Percentiles rank a stretch among this genome's conserved stretches.
These are phyloP conservation scores for Nowickia ferox DNA, from an alignment of 2,888 invertebrate genomes.

Conservation along the genomic window DNA sequence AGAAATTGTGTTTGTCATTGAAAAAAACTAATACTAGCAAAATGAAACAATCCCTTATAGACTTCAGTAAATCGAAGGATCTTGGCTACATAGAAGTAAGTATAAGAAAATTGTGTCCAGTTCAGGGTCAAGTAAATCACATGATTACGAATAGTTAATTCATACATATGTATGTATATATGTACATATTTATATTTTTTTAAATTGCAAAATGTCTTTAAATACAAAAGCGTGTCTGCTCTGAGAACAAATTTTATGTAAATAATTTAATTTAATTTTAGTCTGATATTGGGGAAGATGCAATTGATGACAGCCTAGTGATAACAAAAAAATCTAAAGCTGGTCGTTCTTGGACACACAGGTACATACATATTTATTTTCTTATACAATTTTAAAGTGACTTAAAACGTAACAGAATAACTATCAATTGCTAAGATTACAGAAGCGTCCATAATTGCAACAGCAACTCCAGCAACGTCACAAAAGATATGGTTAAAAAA, in stretches of 20 bases:
- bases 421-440: constrained; percentile 75
- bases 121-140: no score
- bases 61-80: constrained; percentile 72
- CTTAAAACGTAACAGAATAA: constrained; percentile 36
- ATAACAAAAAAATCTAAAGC: constrained; percentile 73
- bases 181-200: no score
- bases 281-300: constrained; percentile 74
- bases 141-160: no score
- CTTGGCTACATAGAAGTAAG: constrained; percentile 49
- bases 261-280: constrained; percentile 18
- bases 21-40: constrained; percentile 68
- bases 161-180: neutral
- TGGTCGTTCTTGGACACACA: constrained; percentile 74
- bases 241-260: neutral
- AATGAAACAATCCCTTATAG: constrained; percentile 77
- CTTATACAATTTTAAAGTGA: neutral
- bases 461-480: constrained; percentile 71
- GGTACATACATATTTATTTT: constrained; percentile 75
- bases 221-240: no score
- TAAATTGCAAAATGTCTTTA: no score
- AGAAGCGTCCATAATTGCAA: constrained; percentile 71
- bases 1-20: constrained; percentile 73
- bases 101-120: neutral
- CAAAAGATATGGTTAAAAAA: constrained; percentile 28
- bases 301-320: constrained; percentile 78